Evolutionary conservation across 2,797 vertebrate genomes (phyloP).

Genomic region (Borostomias antarcticus): DNA sequence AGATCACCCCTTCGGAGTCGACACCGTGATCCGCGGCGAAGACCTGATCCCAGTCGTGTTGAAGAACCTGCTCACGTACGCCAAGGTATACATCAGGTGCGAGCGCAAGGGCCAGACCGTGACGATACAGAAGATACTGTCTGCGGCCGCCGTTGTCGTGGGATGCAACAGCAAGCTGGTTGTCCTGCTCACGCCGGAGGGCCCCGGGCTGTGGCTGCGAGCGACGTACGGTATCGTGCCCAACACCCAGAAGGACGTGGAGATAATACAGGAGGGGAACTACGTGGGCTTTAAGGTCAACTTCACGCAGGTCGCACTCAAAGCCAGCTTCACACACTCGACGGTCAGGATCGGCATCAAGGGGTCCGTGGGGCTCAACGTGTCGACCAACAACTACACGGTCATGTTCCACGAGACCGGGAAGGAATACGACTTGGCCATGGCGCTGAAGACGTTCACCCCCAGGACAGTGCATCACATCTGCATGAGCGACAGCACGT

Average conservation of each 20-base stretch:
- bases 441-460: neutral
- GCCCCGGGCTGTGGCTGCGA: neutral
- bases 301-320: conserved; percentile 3
- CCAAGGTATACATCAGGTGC: neutral
- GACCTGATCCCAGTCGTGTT: neutral
- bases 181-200: neutral
- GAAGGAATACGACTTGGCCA: neutral
- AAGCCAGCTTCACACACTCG: conserved; percentile 5
- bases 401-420: neutral
- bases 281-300: conserved; percentile 3
- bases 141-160: neutral
- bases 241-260: neutral
- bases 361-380: conserved; percentile 4
- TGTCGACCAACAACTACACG: conserved; percentile 4
- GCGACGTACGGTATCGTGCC: neutral
- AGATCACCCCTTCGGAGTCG: conserved; percentile 8
- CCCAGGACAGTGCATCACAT: conserved; percentile 1
- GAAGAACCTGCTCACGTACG: neutral
- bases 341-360: conserved; percentile 1
- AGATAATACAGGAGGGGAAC: conserved; percentile 3
- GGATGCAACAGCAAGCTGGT: conserved; percentile 1
- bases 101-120: conserved; percentile 1
- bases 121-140: conserved; percentile 5
- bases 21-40: neutral
- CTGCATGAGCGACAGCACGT: neutral